Evolutionary conservation across 2,113 vertebrate species (phyloP), one percentile per base, ranked within the genome.

Genomic region (Prinia subflava): DNA sequence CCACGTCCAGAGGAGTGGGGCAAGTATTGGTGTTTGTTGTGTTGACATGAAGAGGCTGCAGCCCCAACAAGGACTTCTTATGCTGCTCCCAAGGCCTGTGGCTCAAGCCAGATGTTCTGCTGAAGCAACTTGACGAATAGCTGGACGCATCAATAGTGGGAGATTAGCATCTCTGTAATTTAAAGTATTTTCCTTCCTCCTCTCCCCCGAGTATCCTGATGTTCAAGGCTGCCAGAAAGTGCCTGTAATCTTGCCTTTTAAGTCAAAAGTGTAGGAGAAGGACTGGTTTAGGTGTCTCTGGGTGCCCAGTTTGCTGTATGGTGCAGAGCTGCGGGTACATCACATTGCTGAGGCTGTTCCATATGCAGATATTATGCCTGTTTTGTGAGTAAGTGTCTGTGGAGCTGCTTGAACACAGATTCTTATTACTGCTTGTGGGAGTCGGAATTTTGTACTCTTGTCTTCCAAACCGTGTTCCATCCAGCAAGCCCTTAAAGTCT

Each of bases 101-200:
- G 78, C 55, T 85, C 55, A 68, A 86, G 60, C 57, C 49, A 62
- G 74, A 83, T 91, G 65, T 84, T 88, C 80, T 90, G 46, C 25
- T 20, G 13, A 91, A 90, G 65, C 65, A 57, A 16, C 70, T 75
- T 90, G 68, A 68, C 15, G 41, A 59, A 91, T 70, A 85, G 55
- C 83, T 91, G 87, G 94, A 77, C 3, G 2, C 59, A 80, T 78
- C 75, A 73, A 39, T 93, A 78, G 80, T 44, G 47, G 55, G 89
- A 96, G 93, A 97, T 96, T 71, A 84, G 76, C 70, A 95, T 96
- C 89, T 91, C 82, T 91, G 93, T 71, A 81, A 95, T 97, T 94
- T 83, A 21, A 97, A 86, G 70, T 82, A 83, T 82, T 92, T 89
- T 93, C 94, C 82, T 94, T 53, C 53, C 71, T 95, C 39, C 39